Evolutionary conservation across 1,140 invertebrate species (phyloP).

Genomic region (Papilio aristodemus): DNA sequence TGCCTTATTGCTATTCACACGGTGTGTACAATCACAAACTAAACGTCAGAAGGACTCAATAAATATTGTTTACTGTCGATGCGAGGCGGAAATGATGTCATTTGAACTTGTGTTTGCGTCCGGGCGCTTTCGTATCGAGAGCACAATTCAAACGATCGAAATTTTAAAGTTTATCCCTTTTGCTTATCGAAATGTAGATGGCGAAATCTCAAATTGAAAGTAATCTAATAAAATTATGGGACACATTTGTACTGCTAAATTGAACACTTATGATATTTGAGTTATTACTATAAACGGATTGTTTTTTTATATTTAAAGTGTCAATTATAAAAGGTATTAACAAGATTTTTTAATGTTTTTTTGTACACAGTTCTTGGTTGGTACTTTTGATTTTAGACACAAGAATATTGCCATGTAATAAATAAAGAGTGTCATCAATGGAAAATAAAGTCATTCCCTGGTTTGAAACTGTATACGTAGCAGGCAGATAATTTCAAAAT

Average conservation of each 20-base stretch:
- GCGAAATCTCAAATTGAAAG: not conserved
- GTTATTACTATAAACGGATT: no score
- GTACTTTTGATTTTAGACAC: no score
- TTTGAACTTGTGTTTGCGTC: constrained; percentile 34
- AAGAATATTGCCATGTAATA: no score
- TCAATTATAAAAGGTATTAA: no score
- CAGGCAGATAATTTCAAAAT: not conserved
- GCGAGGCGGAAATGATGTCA: constrained; percentile 44
- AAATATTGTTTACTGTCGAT: constrained; percentile 47
- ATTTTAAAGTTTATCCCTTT: not conserved
- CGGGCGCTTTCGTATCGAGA: not conserved
- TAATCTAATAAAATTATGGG: no score
- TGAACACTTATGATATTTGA: no score
- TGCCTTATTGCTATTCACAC: constrained; percentile 32
- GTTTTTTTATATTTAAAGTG: no score
- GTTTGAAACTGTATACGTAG: not conserved
- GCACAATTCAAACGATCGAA: constrained; percentile 3
- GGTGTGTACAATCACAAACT: constrained; percentile 36
- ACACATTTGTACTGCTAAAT: no score
- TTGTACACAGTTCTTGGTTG: no score
- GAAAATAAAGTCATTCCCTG: no score
- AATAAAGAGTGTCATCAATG: no score
- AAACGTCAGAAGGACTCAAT: constrained; percentile 41
- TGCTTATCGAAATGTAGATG: constrained; percentile 1
- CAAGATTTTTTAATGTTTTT: no score